Base-by-base conservation (phyloP, 1,140 invertebrate genomes). In the Triops longicaudatus region DNA sequence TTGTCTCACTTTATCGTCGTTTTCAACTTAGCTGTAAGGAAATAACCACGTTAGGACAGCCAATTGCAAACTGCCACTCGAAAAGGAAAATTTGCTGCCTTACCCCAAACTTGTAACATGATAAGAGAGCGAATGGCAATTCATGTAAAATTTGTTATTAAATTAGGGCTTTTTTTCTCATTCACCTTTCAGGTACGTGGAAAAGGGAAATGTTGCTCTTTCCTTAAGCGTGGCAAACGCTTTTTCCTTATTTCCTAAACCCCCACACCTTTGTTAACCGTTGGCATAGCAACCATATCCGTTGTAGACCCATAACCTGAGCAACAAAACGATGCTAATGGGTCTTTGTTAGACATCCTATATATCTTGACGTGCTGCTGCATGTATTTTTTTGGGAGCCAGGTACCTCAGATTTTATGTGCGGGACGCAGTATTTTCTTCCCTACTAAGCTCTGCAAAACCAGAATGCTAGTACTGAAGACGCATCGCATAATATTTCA, bases 251-350 rank as follows among this genome's bases (percentile, higher is more conserved):
- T 63, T 63, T 63, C 22, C 22, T 2, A 4, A 37, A 2, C 31
- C 31, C 31, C 31, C 31, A 37, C 31, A 17, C 50, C 50, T 63
- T 63, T 63, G 50, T 63, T 63, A 63, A 17, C 22, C 17, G 50
- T 63, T 63, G 50, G 50, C 50, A 63, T 63, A 17, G 50, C 50
- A 63, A 63, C 50, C 10, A 22, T 9, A 63, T 63, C 50, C 50
- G 50, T 9, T 63, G 50, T 63, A 14, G 50, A 63, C 50, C 50
- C 50, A 63, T 63, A 63, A 63, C 50, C 50, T 63, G 50, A 63
- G 50, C 50, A 63, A 63, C 50, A 63, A 63, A 63, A 63, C 50
- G 50, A 63, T 63, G 50, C 50, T 63, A 63, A 63, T 63, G 50
- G 50, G 50, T 63, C 50, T 63, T 12, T 63, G 50, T 63, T 63